Conservation (phyloP, 1,140 invertebrate genomes). For the Drosophila kanapiae region DNA sequence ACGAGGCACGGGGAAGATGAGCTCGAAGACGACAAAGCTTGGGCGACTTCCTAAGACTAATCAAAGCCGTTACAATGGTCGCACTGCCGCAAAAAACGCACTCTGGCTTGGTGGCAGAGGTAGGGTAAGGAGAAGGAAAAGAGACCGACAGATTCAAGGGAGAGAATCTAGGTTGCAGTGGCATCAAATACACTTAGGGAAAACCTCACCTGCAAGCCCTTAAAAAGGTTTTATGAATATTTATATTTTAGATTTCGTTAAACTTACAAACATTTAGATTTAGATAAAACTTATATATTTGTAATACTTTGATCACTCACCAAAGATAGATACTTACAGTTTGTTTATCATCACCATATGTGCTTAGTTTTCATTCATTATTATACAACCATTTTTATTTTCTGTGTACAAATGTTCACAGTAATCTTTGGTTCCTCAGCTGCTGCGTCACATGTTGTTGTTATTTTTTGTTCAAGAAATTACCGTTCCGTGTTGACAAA, state of each 20-base stretch:
- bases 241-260: not conserved
- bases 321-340: not conserved
- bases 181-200: slow-evolving; percentile 29
- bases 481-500: slow-evolving; percentile 72
- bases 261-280: too few relatives aligned
- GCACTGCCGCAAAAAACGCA: slow-evolving; percentile 72
- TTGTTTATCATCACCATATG: not conserved
- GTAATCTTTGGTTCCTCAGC: slow-evolving; percentile 45
- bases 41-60: slow-evolving; percentile 57
- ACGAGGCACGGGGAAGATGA: slow-evolving; percentile 42
- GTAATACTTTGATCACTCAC: not conserved
- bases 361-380: not conserved
- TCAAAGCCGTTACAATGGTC: slow-evolving; percentile 77
- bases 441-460: slow-evolving; percentile 15
- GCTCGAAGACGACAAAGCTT: slow-evolving; percentile 52
- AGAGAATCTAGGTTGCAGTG: slow-evolving; percentile 78
- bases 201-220: not conserved
- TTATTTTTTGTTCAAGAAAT: slow-evolving; percentile 63
- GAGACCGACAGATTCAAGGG: slow-evolving; percentile 18
- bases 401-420: slow-evolving; percentile 65
- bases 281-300: not conserved
- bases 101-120: slow-evolving; percentile 5
- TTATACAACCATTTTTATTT: slow-evolving; percentile 4
- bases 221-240: not conserved
- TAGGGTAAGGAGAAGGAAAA: slow-evolving; percentile 13